phyloP scores from a whole-genome alignment of 1,140 invertebrate genomes.

The Coelopa frigida region DNA sequence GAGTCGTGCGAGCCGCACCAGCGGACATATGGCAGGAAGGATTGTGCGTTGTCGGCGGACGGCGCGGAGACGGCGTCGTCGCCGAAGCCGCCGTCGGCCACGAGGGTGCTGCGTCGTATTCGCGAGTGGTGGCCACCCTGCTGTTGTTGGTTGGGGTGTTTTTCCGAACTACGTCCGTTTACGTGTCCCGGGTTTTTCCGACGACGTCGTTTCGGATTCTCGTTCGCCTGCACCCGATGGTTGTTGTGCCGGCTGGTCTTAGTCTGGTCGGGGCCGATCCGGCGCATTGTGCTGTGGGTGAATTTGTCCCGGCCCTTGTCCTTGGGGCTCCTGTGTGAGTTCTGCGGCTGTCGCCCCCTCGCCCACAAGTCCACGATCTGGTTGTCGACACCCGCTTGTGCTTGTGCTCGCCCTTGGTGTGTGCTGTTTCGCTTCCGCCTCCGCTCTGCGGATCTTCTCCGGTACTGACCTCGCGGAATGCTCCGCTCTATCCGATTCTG shows the following conservation, averaged over 20 bases:
- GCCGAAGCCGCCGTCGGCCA: not conserved
- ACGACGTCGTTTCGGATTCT: slow-evolving; percentile 16
- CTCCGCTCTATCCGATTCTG: slow-evolving; percentile 6
- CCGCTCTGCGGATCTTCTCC: not conserved
- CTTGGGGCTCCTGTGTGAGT: not conserved
- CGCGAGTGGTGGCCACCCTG: not conserved
- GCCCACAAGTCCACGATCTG: not conserved
- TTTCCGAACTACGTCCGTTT: slow-evolving; percentile 2
- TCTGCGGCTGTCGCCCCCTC: not conserved
- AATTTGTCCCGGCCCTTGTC: not conserved
- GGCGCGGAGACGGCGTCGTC: not conserved
- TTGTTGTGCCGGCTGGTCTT: no score
- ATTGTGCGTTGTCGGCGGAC: slow-evolving; percentile 16
- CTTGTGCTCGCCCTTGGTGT: not conserved
- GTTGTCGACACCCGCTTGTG: not conserved
- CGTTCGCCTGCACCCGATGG: not conserved
- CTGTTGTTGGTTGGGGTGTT: not conserved
- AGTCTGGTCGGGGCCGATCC: not conserved
- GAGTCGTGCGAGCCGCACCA: slow-evolving; percentile 53
- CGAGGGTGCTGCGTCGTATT: slow-evolving; percentile 8
- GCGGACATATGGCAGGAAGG: slow-evolving; percentile 37
- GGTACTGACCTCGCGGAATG: not conserved
- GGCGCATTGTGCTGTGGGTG: not conserved
- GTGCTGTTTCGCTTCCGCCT: not conserved
- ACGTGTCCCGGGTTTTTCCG: slow-evolving; percentile 9